Base-by-base conservation (phyloP, 2,113 vertebrate species). In the Etheostoma spectabile region DNA sequence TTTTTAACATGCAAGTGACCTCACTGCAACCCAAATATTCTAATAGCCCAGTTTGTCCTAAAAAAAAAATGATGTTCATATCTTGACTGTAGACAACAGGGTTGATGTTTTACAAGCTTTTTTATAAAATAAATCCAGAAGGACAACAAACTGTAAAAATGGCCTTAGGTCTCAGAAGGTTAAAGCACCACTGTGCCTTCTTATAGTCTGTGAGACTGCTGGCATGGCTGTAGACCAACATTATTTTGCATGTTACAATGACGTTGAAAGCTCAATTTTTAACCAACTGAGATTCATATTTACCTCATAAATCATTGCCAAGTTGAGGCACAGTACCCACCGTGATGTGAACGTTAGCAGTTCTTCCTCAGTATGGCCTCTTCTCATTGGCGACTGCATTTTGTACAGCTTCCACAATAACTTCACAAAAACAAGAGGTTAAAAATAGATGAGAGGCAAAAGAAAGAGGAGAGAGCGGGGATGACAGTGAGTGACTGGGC, bases 361-460 rank as follows among this genome's bases (percentile, higher is more conserved):
- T 22, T 15, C 45, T 21, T 38, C 33, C 19, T 21, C 33, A 1
- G 35, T 24, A 3, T 42, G 10, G 53, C 13, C 38, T 80, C 8
- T 53, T 0, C 13, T 57, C 16, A 38, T 56, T 79, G 49, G 27
- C 67, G 24, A 62, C 18, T 38, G 19, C n/a, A 6, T 63, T 71
- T 49, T 63, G 59, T 11, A 8, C 53, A 61, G 19, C 53, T 48
- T 52, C 11, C 42, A 64, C 76, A 86, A 52, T n/a, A 85, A 79
- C 68, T 72, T 51, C 62, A 88, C 78, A 83, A 73, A 86, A 85
- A 83, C 76, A 86, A 49, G 52, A 42, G n/a, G 68, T 38, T 84
- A 93, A 85, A 87, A 88, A 88, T 88, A 90, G 82, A 80, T 14
- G 49, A 78, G 65, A 61, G 77, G 85, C 65, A 53, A 76, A 65